These are phyloP conservation scores for Diachasmimorpha longicaudata DNA, from an alignment of 1,140 invertebrate genomes.

Conservation along the genomic window DNA sequence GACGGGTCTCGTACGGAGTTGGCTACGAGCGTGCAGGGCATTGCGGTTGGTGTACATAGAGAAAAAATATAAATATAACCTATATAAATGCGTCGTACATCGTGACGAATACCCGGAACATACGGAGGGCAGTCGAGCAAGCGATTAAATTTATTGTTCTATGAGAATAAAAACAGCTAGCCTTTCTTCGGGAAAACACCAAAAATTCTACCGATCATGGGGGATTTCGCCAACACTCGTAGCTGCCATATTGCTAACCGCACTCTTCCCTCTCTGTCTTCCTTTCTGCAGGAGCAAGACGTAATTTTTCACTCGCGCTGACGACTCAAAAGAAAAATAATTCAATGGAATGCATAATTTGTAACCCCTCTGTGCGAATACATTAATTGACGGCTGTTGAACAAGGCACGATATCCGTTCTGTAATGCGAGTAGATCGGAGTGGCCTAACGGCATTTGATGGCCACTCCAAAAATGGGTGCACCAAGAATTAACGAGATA, in stretches of 20 bases:
- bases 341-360: background rate
- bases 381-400: background rate
- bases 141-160: background rate
- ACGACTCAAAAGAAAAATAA: background rate
- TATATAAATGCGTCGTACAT: slow-evolving; percentile 12
- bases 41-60: slow-evolving; percentile 11
- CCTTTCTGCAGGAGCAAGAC: background rate
- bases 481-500: slow-evolving; percentile 17
- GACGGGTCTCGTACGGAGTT: background rate
- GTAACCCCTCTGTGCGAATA: background rate
- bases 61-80: slow-evolving; percentile 32
- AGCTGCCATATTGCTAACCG: slow-evolving; percentile 23
- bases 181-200: background rate
- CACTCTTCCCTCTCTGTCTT: background rate
- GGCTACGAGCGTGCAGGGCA: background rate
- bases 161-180: background rate
- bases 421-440: slow-evolving; percentile 18
- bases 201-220: background rate
- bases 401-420: background rate
- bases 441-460: slow-evolving; percentile 18
- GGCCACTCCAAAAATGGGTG: slow-evolving; percentile 22
- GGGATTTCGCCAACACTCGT: background rate
- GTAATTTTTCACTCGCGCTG: background rate
- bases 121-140: background rate
- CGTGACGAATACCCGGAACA: slow-evolving; percentile 15